Evolutionary conservation across 2,888 invertebrate genomes (phyloP).

Genomic region (Rhabditoides inermis): DNA sequence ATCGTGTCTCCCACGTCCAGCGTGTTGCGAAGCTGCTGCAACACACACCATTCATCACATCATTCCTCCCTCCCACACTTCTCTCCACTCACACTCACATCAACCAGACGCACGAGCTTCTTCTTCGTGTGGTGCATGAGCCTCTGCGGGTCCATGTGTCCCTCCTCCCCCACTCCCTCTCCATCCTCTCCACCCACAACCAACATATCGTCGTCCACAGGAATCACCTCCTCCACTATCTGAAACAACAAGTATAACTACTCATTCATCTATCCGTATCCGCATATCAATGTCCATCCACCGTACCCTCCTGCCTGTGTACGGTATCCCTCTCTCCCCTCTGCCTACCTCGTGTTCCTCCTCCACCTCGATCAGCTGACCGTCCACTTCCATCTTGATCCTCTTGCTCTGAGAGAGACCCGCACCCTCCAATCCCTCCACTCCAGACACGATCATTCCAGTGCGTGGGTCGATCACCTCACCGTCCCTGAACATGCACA

Average conservation of each 20-base stretch:
- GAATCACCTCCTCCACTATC: neutral
- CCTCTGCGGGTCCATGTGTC: neutral
- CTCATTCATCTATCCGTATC: neutral
- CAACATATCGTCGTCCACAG: neutral
- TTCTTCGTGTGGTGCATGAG: neutral
- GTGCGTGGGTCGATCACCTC: neutral
- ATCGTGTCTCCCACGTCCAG: neutral
- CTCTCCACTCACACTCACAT: neutral
- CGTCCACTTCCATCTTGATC: neutral
- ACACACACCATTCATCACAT: slow-evolving; percentile 7
- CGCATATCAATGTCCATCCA: neutral
- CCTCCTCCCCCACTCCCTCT: neutral
- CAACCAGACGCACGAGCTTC: no score
- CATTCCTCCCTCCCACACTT: neutral
- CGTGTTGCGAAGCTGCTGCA: neutral
- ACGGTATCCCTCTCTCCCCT: neutral
- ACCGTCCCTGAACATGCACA: neutral
- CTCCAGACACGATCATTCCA: neutral
- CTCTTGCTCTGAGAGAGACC: no score
- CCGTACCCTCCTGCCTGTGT: neutral
- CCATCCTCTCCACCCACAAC: neutral
- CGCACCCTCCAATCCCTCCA: neutral
- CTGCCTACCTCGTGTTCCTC: neutral
- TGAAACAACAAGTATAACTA: neutral
- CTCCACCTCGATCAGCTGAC: neutral